These are phyloP conservation scores for Elysia chlorotica DNA, from an alignment of 1,140 invertebrate species.

Conservation along the genomic window DNA sequence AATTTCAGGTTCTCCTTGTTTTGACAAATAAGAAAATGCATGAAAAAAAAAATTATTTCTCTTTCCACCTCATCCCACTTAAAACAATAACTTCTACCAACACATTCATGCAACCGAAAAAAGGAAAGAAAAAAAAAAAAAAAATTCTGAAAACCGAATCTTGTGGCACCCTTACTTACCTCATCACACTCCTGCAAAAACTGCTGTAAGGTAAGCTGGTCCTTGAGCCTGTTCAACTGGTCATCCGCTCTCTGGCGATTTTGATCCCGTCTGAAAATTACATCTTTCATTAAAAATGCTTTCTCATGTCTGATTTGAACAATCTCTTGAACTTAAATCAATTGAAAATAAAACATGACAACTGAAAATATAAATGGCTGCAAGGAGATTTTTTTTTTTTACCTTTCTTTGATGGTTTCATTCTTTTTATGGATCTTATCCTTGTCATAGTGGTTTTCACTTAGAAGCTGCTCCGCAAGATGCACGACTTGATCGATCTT, in stretches of 20 bases:
- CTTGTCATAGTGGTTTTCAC: conserved; percentile 82
- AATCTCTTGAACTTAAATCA: too few species aligned
- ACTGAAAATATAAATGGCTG: too few species aligned
- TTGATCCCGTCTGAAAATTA: conserved; percentile 69
- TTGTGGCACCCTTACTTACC: conserved; percentile 41
- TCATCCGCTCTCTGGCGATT: conserved; percentile 90
- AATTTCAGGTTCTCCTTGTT: too few species aligned
- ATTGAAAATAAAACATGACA: too few species aligned
- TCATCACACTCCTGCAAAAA: conserved; percentile 99
- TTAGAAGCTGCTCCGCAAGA: conserved; percentile 85
- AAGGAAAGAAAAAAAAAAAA: not conserved
- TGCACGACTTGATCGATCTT: conserved; percentile 95
- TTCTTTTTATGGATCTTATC: conserved; percentile 97
- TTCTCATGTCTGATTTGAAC: too few species aligned
- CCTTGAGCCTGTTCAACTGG: conserved; percentile 90
- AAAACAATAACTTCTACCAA: not conserved
- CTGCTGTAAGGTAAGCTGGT: conserved; percentile 92
- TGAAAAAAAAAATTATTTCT: too few species aligned
- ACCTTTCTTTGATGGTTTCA: conserved; percentile 85
- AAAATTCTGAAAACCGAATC: not conserved
- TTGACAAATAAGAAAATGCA: too few species aligned
- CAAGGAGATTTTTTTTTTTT: too few species aligned
- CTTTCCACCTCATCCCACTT: too few species aligned
- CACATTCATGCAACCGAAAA: not conserved
- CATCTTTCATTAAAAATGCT: too few species aligned